Percentiles rank a stretch among this genome's conserved stretches.
These are phyloP conservation scores for Phenganax stokvisi DNA, from an alignment of 92 coral and sea anemone species.

Conservation along the genomic window DNA sequence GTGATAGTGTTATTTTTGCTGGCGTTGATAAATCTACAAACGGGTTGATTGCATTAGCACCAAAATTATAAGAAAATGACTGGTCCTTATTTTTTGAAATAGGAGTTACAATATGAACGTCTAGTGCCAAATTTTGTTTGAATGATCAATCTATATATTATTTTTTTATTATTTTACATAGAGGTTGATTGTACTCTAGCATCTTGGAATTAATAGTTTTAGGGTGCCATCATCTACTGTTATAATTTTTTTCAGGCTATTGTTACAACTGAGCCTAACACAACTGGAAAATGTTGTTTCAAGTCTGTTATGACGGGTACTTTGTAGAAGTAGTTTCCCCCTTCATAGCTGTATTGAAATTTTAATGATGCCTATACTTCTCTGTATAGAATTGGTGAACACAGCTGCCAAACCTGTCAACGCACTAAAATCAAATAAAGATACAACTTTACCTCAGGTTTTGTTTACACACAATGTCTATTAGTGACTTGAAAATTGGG, in stretches of 20 bases:
- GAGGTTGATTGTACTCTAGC: too few relatives aligned
- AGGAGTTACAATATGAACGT: too few relatives aligned
- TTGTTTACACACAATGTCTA: neutral
- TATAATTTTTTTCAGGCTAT: conserved; percentile 55
- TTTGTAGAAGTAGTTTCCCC: neutral
- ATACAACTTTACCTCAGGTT: conserved; percentile 83
- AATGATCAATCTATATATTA: neutral
- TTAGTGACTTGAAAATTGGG: neutral
- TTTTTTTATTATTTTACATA: too few relatives aligned
- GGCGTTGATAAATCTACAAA: too few relatives aligned
- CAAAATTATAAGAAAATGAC: too few relatives aligned
- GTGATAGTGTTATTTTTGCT: too few relatives aligned
- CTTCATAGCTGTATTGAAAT: neutral
- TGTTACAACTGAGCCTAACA: conserved; percentile 73
- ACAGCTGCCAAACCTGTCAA: conserved; percentile 64
- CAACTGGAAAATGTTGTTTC: conserved; percentile 65
- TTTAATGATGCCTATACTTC: neutral
- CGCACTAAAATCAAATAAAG: conserved; percentile 50
- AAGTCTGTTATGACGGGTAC: conserved; percentile 75
- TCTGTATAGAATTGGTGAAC: conserved; percentile 47
- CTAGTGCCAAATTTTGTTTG: too few relatives aligned
- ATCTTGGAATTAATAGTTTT: too few relatives aligned
- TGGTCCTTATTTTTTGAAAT: too few relatives aligned
- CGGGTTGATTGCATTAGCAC: too few relatives aligned
- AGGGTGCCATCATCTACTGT: neutral